Evolutionary conservation across 1,140 invertebrate genomes (phyloP).

Genomic region (Yoshiicerus persimilis): DNA sequence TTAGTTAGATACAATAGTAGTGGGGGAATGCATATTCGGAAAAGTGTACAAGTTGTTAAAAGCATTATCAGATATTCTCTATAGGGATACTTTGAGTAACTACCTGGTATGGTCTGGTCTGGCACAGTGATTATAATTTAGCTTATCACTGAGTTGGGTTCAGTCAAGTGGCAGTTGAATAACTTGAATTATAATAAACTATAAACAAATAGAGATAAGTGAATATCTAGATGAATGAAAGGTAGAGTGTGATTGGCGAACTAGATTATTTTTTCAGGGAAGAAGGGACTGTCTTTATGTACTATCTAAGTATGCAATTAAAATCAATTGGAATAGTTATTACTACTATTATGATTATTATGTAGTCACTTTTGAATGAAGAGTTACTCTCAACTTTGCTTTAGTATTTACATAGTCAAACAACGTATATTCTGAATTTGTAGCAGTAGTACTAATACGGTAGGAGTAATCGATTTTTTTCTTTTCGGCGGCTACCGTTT

Average conservation of each 20-base stretch:
- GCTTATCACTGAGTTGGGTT: background rate
- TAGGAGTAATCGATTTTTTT: background rate
- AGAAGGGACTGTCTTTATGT: background rate
- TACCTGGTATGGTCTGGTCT: background rate
- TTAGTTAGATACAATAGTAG: no score
- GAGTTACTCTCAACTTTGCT: background rate
- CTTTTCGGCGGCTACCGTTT: background rate
- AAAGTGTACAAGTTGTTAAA: no score
- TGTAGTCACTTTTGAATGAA: background rate
- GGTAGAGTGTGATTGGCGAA: background rate
- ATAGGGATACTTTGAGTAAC: no score
- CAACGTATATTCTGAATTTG: background rate
- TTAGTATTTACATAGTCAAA: background rate
- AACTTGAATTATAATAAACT: background rate
- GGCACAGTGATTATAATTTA: background rate
- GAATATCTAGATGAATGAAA: background rate
- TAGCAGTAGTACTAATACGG: no score
- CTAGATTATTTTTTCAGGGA: background rate
- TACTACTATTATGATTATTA: background rate
- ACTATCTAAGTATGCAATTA: slow-evolving; percentile 5
- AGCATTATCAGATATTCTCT: no score
- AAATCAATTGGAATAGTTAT: slow-evolving; percentile 8
- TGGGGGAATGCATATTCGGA: no score
- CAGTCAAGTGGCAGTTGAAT: background rate
- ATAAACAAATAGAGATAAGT: background rate